These are phyloP conservation scores for Campoletis raptor DNA, from an alignment of 2,888 invertebrate genomes.

Conservation along the genomic window DNA sequence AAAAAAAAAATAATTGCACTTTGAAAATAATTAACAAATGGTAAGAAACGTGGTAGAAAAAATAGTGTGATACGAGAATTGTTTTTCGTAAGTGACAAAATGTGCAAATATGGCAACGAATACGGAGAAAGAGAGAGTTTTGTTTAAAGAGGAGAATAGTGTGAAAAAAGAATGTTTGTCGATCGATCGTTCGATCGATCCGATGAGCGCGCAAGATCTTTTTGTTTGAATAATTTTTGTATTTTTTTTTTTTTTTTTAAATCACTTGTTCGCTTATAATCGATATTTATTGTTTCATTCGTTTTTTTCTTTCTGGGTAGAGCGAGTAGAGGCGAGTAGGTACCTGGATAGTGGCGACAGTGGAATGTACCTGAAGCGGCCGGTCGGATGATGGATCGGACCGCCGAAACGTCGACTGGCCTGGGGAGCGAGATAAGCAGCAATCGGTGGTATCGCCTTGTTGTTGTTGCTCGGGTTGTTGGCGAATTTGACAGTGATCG, in stretches of 20 bases:
- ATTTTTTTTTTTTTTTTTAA: conserved; percentile 36
- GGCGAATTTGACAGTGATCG: conserved; percentile 97
- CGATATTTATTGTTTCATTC: conserved; percentile 35
- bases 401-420: conserved; percentile 93
- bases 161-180: conserved; percentile 10
- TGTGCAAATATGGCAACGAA: conserved; percentile 9
- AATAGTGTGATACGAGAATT: not conserved
- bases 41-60: not conserved
- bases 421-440: conserved; percentile 93
- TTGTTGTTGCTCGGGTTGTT: conserved; percentile 96
- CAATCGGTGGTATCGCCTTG: conserved; percentile 92
- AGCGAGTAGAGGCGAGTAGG: conserved; percentile 85
- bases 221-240: not conserved
- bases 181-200: conserved; percentile 55
- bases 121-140: conserved; percentile 2
- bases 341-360: conserved; percentile 87
- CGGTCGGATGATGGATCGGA: conserved; percentile 96
- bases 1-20: not conserved
- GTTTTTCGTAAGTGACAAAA: not conserved
- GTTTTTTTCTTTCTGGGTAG: conserved; percentile 79
- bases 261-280: conserved; percentile 8
- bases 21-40: too few relatives aligned
- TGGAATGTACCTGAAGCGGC: conserved; percentile 91
- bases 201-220: conserved; percentile 63
- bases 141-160: not conserved